Conservation (phyloP, 2,113 vertebrate genomes). For the Oryzias javanicus region DNA sequence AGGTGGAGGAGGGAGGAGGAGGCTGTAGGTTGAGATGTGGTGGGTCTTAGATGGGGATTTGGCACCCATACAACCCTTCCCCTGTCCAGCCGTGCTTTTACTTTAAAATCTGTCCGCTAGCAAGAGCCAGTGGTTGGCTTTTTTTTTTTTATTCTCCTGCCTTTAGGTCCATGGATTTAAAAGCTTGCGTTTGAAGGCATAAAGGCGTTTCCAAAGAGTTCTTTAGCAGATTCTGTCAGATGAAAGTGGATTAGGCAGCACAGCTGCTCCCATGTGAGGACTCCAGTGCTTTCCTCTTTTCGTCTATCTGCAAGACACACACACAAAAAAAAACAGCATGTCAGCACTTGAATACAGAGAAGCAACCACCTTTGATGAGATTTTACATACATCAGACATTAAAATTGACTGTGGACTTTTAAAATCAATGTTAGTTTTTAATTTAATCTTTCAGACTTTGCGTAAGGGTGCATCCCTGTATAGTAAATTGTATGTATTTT, state of each 20-base stretch:
- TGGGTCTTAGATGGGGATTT: constrained; percentile 45
- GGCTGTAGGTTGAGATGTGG: constrained; percentile 27
- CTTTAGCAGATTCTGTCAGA: constrained; percentile 37
- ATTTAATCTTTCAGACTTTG: no score
- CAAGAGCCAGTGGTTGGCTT: constrained; percentile 39
- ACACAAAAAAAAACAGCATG: constrained; percentile 16
- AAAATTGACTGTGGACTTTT: no score
- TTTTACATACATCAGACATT: not conserved
- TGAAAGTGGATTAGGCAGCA: constrained; percentile 32
- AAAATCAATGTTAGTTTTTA: no score
- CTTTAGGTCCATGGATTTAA: constrained; percentile 63
- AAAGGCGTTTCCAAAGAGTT: constrained; percentile 45
- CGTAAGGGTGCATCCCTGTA: no score
- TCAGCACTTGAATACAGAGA: constrained; percentile 20
- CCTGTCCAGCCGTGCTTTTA: constrained; percentile 36
- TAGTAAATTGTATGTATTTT: no score
- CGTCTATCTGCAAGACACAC: constrained; percentile 54
- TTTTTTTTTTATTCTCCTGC: constrained; percentile 17
- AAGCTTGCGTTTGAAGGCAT: constrained; percentile 43
- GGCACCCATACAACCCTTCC: constrained; percentile 65
- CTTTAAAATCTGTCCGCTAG: constrained; percentile 41
- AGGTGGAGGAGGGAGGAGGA: constrained; percentile 28
- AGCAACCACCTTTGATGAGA: constrained; percentile 1
- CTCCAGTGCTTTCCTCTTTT: constrained; percentile 16
- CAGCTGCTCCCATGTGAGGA: constrained; percentile 45